Evolutionary conservation across 1,140 invertebrate genomes (phyloP).

Genomic region (Bursaphelenchus mucronatus): DNA sequence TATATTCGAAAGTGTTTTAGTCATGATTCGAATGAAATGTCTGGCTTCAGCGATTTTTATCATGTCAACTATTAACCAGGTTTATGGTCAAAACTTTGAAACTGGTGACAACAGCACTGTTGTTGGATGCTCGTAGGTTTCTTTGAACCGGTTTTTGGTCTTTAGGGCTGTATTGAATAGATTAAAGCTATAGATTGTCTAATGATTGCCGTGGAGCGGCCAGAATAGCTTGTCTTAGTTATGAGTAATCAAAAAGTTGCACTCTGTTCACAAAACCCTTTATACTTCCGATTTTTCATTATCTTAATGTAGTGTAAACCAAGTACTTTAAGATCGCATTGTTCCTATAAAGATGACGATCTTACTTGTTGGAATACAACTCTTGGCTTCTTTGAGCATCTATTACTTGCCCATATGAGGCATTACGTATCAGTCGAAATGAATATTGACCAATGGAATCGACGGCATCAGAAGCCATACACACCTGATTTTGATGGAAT

Average conservation of each 20-base stretch:
- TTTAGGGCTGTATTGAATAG: neutral
- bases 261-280: neutral
- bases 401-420: slow-evolving; percentile 48
- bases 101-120: slow-evolving; percentile 51
- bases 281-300: slow-evolving; percentile 7
- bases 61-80: neutral
- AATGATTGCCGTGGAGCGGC: slow-evolving; percentile 1
- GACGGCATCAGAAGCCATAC: slow-evolving; percentile 34
- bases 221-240: slow-evolving; percentile 13
- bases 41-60: too few relatives aligned
- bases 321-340: slow-evolving; percentile 42
- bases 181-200: too few relatives aligned
- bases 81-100: slow-evolving; percentile 44
- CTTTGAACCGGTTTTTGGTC: neutral
- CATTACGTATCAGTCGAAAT: slow-evolving; percentile 53
- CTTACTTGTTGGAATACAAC: slow-evolving; percentile 47
- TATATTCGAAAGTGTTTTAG: too few relatives aligned
- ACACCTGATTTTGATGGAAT: slow-evolving; percentile 36
- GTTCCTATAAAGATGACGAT: slow-evolving; percentile 35
- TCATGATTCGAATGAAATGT: too few relatives aligned
- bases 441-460: slow-evolving; percentile 51
- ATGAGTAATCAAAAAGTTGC: slow-evolving; percentile 13
- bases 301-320: slow-evolving; percentile 10
- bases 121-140: slow-evolving; percentile 49
- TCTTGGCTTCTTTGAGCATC: slow-evolving; percentile 41